phyloP scores from a whole-genome alignment of 2,797 vertebrate genomes.

The Sebastes miniatus region DNA sequence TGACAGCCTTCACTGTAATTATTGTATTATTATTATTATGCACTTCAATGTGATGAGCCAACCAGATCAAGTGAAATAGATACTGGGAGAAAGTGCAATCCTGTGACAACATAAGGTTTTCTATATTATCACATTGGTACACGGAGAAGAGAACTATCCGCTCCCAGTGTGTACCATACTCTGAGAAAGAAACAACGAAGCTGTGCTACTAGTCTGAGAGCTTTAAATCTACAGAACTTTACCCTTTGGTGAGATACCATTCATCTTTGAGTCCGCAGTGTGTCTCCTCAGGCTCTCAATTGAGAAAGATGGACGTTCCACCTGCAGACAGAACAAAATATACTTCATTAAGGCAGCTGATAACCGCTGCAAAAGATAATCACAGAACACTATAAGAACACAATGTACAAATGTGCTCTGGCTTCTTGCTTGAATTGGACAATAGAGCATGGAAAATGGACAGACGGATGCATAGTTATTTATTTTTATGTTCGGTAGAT shows the following conservation, averaged over 20 bases:
- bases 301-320: conserved; percentile 91
- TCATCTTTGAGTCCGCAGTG: conserved; percentile 86
- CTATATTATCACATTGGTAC: background rate
- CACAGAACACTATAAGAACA: background rate
- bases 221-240: background rate
- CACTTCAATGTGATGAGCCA: background rate
- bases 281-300: conserved; percentile 88
- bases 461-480: background rate
- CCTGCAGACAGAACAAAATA: conserved; percentile 69
- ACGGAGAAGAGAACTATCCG: background rate
- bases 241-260: conserved; percentile 88
- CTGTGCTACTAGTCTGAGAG: background rate
- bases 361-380: background rate
- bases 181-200: background rate
- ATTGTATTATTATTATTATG: background rate
- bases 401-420: background rate
- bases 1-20: background rate
- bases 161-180: background rate
- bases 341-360: background rate
- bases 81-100: background rate
- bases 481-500: background rate
- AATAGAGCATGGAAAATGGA: background rate
- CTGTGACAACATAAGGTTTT: background rate
- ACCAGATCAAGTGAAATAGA: background rate
- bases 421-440: background rate